Evolutionary conservation across 2,888 invertebrate species (phyloP).

Genomic region (Napeogenes inachia): DNA sequence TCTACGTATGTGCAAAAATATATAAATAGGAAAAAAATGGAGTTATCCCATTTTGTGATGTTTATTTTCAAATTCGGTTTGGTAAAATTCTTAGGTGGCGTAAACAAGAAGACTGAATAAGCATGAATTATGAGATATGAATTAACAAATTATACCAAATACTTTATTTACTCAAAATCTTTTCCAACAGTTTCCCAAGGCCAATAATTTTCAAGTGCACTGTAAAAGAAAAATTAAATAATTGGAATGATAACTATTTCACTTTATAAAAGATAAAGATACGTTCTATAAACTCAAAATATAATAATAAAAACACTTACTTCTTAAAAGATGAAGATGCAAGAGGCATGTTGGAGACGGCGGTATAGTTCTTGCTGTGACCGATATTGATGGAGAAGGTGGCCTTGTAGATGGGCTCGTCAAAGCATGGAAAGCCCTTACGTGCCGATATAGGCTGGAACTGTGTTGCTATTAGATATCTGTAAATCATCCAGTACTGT

Average conservation of each 20-base stretch:
- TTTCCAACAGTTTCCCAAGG: constrained; percentile 46
- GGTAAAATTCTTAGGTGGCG: no score
- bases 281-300: background rate
- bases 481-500: constrained; percentile 38
- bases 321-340: constrained; percentile 47
- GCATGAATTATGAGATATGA: background rate
- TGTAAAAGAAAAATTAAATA: constrained; percentile 38
- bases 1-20: no score
- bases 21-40: no score
- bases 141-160: background rate
- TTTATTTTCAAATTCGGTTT: no score
- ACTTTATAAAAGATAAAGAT: background rate
- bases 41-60: no score
- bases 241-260: constrained; percentile 13
- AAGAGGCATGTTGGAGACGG: constrained; percentile 88
- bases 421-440: constrained; percentile 93
- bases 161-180: constrained; percentile 45
- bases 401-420: constrained; percentile 92
- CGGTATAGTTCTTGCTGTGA: constrained; percentile 77
- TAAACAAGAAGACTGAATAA: no score
- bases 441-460: constrained; percentile 89
- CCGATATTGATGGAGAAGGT: constrained; percentile 84
- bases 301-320: constrained; percentile 29
- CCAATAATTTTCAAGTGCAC: constrained; percentile 51
- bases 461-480: constrained; percentile 87